Evolutionary conservation across 2,113 vertebrate species (phyloP).

Genomic region (Catharus minimus): DNA sequence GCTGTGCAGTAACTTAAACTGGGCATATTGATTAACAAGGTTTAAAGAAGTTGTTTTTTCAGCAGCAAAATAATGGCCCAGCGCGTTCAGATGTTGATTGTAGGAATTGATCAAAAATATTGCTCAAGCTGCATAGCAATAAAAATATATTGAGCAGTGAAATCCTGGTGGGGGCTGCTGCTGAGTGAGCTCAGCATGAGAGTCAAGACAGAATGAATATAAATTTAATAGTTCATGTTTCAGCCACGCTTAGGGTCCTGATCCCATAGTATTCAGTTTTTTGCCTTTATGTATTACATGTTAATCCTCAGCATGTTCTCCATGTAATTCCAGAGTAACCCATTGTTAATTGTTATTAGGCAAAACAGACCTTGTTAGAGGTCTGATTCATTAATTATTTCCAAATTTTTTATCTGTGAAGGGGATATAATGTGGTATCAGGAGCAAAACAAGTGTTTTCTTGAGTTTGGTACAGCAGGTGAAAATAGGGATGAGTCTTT

Average conservation of each 20-base stretch:
- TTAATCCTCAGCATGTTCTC: not conserved
- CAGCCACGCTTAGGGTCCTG: not conserved
- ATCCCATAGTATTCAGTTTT: not conserved
- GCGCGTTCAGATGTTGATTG: not conserved
- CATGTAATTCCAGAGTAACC: not conserved
- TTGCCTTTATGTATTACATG: not conserved
- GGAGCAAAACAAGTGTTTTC: not conserved
- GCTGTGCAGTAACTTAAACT: not conserved
- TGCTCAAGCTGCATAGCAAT: not conserved
- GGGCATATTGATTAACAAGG: constrained; percentile 13
- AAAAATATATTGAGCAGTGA: constrained; percentile 41
- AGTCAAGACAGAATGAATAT: not conserved
- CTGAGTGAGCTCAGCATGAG: not conserved
- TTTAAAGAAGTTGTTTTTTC: not conserved
- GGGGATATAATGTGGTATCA: not conserved
- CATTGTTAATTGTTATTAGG: not conserved
- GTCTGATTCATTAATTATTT: not conserved
- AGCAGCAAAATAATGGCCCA: constrained; percentile 15
- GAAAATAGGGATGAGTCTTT: not conserved
- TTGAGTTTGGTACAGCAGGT: not conserved
- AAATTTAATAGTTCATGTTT: not conserved
- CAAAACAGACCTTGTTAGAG: not conserved
- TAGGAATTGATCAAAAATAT: constrained; percentile 44
- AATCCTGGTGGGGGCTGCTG: not conserved
- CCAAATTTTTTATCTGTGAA: not conserved